Conservation (phyloP, 1,140 invertebrate genomes). For the Ceratitis capitata region DNA sequence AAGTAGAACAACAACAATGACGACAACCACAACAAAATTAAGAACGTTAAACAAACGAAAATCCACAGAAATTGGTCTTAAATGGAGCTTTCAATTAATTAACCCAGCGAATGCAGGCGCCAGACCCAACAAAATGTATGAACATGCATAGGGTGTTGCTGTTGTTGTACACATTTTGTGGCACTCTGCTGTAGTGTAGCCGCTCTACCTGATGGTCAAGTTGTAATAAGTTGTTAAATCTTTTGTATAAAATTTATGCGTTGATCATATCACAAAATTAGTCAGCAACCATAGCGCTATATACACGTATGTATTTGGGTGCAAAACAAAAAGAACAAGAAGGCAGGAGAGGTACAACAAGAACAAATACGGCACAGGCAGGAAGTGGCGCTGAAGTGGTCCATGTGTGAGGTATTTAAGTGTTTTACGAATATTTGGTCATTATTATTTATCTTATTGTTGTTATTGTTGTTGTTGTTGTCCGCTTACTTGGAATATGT, state of each 20-base stretch:
- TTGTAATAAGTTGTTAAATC: conserved; percentile 35
- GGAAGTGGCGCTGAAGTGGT: conserved; percentile 16
- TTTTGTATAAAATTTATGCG: conserved; percentile 35
- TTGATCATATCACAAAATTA: conserved; percentile 34
- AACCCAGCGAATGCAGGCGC: not conserved
- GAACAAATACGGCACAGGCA: not conserved
- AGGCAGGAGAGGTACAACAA: not conserved
- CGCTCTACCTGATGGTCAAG: conserved; percentile 23
- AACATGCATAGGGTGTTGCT: not conserved
- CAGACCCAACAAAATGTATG: conserved; percentile 20
- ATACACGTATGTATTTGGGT: too few relatives aligned
- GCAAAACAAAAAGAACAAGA: not conserved
- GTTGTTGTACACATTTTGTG: not conserved
- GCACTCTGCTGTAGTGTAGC: not conserved
- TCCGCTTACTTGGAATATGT: not conserved
- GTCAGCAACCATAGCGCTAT: not conserved
- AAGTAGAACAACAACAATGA: too few relatives aligned
- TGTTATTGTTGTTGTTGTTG: not conserved
- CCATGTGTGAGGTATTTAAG: conserved; percentile 28
- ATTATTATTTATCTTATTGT: not conserved
- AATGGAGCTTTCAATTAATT: conserved; percentile 35
- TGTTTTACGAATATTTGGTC: not conserved
- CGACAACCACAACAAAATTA: not conserved
- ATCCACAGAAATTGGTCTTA: conserved; percentile 1
- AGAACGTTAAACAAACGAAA: not conserved